Evolutionary conservation across 2,888 invertebrate genomes (phyloP).

Genomic region (Laothoe populi): DNA sequence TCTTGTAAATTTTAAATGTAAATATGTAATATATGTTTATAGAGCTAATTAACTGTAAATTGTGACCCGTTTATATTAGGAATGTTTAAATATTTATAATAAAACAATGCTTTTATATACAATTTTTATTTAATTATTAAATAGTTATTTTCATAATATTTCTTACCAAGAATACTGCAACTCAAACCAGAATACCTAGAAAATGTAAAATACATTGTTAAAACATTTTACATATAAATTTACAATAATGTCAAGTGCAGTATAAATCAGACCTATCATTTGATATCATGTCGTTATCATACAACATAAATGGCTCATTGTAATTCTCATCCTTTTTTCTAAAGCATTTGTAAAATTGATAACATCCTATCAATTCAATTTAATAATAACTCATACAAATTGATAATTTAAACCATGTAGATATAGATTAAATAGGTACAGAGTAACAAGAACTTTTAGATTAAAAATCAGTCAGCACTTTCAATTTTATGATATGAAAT

Average conservation of each 20-base stretch:
- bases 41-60: slow-evolving; percentile 44
- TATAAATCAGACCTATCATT: slow-evolving; percentile 75
- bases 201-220: slow-evolving; percentile 28
- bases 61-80: slow-evolving; percentile 51
- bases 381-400: too few species aligned
- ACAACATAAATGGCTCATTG: slow-evolving; percentile 75
- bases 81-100: slow-evolving; percentile 11
- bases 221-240: slow-evolving; percentile 4
- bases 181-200: slow-evolving; percentile 27
- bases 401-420: too few species aligned
- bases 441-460: too few species aligned
- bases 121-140: not conserved
- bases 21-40: slow-evolving; percentile 54
- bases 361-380: too few species aligned
- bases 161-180: slow-evolving; percentile 1
- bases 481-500: too few species aligned
- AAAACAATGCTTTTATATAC: not conserved
- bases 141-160: not conserved
- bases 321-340: slow-evolving; percentile 62
- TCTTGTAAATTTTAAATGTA: slow-evolving; percentile 48
- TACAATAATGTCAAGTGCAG: not conserved
- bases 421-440: too few species aligned
- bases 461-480: too few species aligned
- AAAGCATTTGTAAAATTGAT: not conserved
- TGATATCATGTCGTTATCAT: slow-evolving; percentile 72